Conservation (phyloP, 35 echinoderm and acorn worm genomes). For the Lytechinus variegatus region DNA sequence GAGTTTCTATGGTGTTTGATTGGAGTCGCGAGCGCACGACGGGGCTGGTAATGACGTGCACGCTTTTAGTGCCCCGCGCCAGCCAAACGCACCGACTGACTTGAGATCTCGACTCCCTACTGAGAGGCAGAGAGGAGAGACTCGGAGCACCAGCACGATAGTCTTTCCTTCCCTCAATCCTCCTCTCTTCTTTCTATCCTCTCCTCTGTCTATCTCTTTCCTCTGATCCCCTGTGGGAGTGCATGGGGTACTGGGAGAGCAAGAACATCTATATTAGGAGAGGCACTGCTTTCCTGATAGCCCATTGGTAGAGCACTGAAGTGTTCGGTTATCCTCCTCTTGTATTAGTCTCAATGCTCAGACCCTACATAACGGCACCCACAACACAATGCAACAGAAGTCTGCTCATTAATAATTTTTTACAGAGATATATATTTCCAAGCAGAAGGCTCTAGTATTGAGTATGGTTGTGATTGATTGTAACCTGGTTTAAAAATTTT, state of each 20-base stretch:
- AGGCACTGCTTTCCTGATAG: not conserved
- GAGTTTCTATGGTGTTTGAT: slow-evolving; percentile 36
- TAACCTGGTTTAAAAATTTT: not conserved
- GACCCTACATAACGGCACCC: not conserved
- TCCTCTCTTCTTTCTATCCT: not conserved
- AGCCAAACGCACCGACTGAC: slow-evolving; percentile 49
- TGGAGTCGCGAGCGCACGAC: slow-evolving; percentile 45
- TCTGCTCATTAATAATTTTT: not conserved
- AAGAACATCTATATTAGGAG: slow-evolving; percentile 49
- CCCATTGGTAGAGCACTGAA: slow-evolving; percentile 38
- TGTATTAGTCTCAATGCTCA: not conserved
- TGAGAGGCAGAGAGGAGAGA: slow-evolving; percentile 21
- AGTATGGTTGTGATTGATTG: not conserved
- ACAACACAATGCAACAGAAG: not conserved
- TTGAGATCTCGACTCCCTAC: slow-evolving; percentile 17
- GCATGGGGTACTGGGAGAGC: not conserved
- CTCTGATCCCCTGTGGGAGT: slow-evolving; percentile 24
- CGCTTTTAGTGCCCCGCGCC: slow-evolving; percentile 16
- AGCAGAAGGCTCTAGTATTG: not conserved
- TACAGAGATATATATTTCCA: not conserved
- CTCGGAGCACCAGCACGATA: not conserved
- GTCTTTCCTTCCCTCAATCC: slow-evolving; percentile 4
- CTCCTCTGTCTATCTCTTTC: not conserved
- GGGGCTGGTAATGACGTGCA: slow-evolving; percentile 38
- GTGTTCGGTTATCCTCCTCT: not conserved